Evolutionary conservation across 2,888 invertebrate species (phyloP).

Genomic region (Chloromyia formosa): DNA sequence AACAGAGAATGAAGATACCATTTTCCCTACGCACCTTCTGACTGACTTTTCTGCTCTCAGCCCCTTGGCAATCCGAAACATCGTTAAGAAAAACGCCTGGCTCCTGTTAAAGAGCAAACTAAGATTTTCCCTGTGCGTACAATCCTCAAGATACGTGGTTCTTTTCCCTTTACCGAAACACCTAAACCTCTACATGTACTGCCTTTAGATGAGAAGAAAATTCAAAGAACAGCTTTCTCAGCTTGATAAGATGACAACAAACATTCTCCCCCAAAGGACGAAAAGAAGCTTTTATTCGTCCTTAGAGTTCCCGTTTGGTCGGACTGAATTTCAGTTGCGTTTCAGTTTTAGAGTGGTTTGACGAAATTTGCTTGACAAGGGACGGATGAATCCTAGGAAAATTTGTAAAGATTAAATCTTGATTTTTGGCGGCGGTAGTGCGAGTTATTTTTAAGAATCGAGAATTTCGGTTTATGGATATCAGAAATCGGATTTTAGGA

Average conservation of each 20-base stretch:
- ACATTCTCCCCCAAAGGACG: conserved; percentile 6
- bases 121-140: conserved; percentile 23
- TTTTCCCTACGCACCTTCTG: neutral
- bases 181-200: neutral
- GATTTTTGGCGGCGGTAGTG: conserved; percentile 24
- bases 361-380: neutral
- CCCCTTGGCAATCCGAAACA: neutral
- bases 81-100: neutral
- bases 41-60: neutral
- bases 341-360: conserved; percentile 30
- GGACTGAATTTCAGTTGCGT: neutral
- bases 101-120: conserved; percentile 37
- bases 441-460: neutral
- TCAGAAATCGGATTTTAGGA: too few species aligned
- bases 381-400: neutral
- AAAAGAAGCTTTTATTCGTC: conserved; percentile 38
- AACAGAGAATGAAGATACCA: neutral
- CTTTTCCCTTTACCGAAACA: neutral
- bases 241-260: conserved; percentile 41
- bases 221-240: conserved; percentile 28
- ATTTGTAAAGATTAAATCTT: neutral
- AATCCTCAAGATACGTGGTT: conserved; percentile 5
- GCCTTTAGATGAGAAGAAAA: neutral
- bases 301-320: neutral
- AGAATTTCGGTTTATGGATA: conserved; percentile 18